These are phyloP conservation scores for Paguma larvata DNA, from an alignment of 2,797 vertebrate species.

Conservation along the genomic window DNA sequence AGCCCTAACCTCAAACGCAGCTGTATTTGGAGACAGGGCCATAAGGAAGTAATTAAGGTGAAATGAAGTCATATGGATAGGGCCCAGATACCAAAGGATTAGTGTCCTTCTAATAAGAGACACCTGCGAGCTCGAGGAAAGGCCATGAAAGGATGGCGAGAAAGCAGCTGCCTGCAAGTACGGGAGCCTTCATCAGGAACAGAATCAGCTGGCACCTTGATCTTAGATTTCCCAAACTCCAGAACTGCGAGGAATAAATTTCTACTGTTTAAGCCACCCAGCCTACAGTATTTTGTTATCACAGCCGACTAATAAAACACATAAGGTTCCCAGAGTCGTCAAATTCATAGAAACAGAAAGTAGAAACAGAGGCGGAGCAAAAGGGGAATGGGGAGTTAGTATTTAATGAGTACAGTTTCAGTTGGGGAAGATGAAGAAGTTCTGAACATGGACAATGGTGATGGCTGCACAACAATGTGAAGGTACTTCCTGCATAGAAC, in stretches of 20 bases:
- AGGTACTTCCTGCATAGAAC: too few relatives aligned
- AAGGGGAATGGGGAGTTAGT: neutral
- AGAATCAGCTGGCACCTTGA: neutral
- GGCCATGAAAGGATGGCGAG: too few relatives aligned
- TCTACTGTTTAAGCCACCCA: neutral
- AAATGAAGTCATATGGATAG: neutral
- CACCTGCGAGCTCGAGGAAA: neutral
- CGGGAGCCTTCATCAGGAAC: neutral
- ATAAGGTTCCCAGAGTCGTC: neutral
- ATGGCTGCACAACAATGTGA: too few relatives aligned
- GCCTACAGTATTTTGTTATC: neutral
- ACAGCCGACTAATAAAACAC: neutral
- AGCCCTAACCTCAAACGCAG: neutral
- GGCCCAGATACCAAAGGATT: neutral
- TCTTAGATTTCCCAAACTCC: neutral
- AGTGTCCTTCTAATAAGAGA: neutral
- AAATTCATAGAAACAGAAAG: slow-evolving; percentile 7
- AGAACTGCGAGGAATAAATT: too few relatives aligned
- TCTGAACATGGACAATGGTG: neutral
- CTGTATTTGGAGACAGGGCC: neutral
- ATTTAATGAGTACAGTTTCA: neutral
- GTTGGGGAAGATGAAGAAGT: neutral
- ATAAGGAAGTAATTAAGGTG: neutral
- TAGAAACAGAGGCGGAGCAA: neutral
- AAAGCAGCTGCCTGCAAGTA: neutral